Evolutionary conservation across 2,888 invertebrate species (phyloP), one percentile per base, ranked within the genome.

Genomic region (Shargacucullia verbasci): DNA sequence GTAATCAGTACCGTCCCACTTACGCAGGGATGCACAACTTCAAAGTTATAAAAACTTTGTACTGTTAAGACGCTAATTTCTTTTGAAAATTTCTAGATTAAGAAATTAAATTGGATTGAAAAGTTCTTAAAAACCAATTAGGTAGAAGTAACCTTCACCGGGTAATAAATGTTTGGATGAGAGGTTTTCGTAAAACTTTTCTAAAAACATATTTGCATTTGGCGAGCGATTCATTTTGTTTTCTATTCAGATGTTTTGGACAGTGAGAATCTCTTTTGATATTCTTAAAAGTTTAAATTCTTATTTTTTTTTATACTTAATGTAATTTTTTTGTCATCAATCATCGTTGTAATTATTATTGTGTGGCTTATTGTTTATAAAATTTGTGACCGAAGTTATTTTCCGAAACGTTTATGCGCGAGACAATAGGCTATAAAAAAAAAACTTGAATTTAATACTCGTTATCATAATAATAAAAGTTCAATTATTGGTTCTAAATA

Each of bases 51-150:
- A 53, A 60, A 73, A 69, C 57, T 57, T 49, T 64, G 34, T 49
- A 49, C 50, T 53, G 49, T 45, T 45, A 45, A n/a, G n/a, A 59
- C 46, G 44, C 50, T 69, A 71, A 61, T 64, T 61, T 63, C 59
- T 64, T 72, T 67, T 62, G 45, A 39, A 59, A 75, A 59, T 64
- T 71, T 72, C 50, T 68, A 74, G 67, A 75, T 65, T 69, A 78
- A 69, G 68, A 70, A 69, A 73, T 64, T 63, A 70, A 80, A 80
- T 77, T 74, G 60, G 78, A 79, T 79, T 76, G 79, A 49, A 67
- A 81, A 82, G 76, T 81, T 81, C 69, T 73, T 55, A 60, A 75
- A 82, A 82, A 79, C 74, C 79, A 81, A 84, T 84, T 82, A 80
- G 73, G 55, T 59, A 63, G 58, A 70, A 74, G 69, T 74, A 80